Evolutionary conservation across 2,797 vertebrate genomes (phyloP), one percentile per base, ranked within the genome.

Genomic region (Glyptemys insculpta): DNA sequence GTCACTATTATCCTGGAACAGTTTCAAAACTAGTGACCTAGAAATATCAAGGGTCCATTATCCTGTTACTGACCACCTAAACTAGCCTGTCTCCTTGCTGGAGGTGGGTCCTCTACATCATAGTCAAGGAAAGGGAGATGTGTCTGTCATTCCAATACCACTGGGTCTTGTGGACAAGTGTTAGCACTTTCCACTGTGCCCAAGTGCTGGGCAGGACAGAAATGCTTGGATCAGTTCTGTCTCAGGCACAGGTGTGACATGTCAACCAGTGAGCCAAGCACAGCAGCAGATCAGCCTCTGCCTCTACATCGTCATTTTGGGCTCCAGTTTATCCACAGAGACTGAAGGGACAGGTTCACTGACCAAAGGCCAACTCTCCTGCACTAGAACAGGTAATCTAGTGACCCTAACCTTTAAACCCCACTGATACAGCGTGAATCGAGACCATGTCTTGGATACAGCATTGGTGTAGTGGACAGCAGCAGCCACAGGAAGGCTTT

Each of bases 381-480:
- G 53, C 81, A 88, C 21, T 50, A 1, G 31, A 91, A 81, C 3
- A 81, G 18, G 56, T 8, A 89, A 74, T 4, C 25, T 29, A 44
- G 44, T 5, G 53, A 68, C 53, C 44, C 47, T 53, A 11, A 88
- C 62, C 80, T 92, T 89, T n/a, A 93, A 27, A 54, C 41, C 82
- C 5, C n/a, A 82, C 21, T 1, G 87, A 87, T 4, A 80, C 19
- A 86, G 27, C 0, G 0, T 6, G 25, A 76, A 79, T 5, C 52
- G 57, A 89, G 76, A 83, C 56, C n/a, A 86, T 27, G 7, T 1
- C 12, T 81, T 50, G 8, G 34, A 44, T 15, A 76, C 23, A 76
- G 72, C 41, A 19, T 29, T 44, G 72, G 5, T 27, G 37, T 14
- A 47, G 12, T 12, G 25, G 37, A 76, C 23, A 76, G 21, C n/a